Evolutionary conservation across 2,113 vertebrate genomes (phyloP), one percentile per base, ranked within the genome.

Genomic region (Phodopus roborovskii): DNA sequence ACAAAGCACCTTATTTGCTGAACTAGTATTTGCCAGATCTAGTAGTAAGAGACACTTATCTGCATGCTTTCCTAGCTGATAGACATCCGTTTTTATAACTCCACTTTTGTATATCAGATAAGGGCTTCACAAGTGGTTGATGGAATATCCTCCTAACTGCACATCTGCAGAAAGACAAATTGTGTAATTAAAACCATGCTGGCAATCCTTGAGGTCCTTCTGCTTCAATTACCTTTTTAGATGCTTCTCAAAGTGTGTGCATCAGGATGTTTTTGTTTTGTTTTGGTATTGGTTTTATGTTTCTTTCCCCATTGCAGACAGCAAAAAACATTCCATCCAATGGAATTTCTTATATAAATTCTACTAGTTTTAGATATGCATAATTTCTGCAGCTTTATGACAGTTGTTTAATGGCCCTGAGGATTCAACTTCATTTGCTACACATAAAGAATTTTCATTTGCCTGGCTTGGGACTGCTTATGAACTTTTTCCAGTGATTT

Each of bases 291-390:
- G 3, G 45, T 45, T 45, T 45, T 45, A n/a, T n/a, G n/a, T 45
- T 45, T 45, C 6, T 45, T 45, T 45, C 45, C 45, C 4, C 90
- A 91, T 91, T 53, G 17, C 19, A 79, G 50, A 53, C 28, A 53
- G 48, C 13, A 45, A 26, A 10, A 73, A 77, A 36, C n/a, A 56
- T 90, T 85, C 26, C 16, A 81, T 56, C 53, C 15, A 45, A 11
- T 75, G 1, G 16, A 13, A 4, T 56, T 85, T 92, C 33, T 90
- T 22, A 93, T 3, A 42, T 45, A 83, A 94, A 74, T 74, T 39
- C 17, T 92, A 53, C 6, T 89, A 66, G 79, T 75, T 94, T 81
- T 75, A 89, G 6, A 92, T 93, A 83, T 96, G 4, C 36, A 10
- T 39, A 39, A n/a, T 71, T n/a, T 71, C 5, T 48, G 48, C 11